Base-by-base conservation (phyloP, 2,797 vertebrate genomes). In the Simalia tracyae region DNA sequence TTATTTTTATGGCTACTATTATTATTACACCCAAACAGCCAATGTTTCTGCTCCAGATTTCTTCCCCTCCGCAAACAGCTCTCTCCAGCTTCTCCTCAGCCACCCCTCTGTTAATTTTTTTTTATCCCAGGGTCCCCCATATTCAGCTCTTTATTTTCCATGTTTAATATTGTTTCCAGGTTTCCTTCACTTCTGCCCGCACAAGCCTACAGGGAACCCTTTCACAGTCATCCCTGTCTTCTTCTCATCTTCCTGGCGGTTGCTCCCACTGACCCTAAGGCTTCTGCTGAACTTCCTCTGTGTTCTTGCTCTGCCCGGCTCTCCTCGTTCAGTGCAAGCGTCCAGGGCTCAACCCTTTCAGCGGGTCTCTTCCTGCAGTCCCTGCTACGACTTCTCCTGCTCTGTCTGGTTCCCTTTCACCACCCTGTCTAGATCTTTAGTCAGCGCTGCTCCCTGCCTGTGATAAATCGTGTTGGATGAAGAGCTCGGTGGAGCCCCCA, bases 241-340 rank as follows among this genome's bases (percentile, higher is more conserved):
- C 3, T 22, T 4, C 12, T 9, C 2, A 1, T 0, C 31, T 28
- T 26, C 1, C 14, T 5, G 31, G 15, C 14, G 3, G 1, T 46
- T 54, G 14, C 3, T 14, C 56, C 66, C 31, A 17, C 4, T 17
- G 0, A 57, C 5, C 84, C 50, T 8, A 88, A 64, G 0, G 3
- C 5, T 57, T 64, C 84, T 86, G 22, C 60, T 42, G 26, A 57
- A 24, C n/a, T 63, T 28, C 17, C 6, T 31, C 4, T 14, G 4
- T 4, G 24, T 84, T 54, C 17, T 11, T 56, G 6, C 14, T 14
- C 11, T 46, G 31, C 64, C 36, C 8, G 9, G 7, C 7, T 19
- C 19, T 9, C 28, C 26, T 28, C 3, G 9, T 64, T 42, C 6
- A 0, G 2, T 22, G 68, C 6, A 42, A 42, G 3, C 68, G 7